Evolutionary conservation across 2,888 invertebrate species (phyloP).

Genomic region (Rhagonycha lutea): DNA sequence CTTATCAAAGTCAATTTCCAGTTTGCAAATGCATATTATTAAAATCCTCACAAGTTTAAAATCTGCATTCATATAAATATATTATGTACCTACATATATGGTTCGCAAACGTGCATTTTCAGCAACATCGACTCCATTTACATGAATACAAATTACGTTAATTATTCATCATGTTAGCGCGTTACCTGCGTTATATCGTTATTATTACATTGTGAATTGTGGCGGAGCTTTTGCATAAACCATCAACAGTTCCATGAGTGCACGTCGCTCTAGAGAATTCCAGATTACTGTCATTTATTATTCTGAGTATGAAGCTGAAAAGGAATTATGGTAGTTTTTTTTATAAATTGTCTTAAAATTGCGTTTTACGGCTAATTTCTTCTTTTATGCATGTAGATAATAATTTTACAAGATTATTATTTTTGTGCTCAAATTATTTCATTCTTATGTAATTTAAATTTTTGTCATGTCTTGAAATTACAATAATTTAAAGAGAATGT

Average conservation of each 20-base stretch:
- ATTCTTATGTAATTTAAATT: not conserved
- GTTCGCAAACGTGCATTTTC: constrained; percentile 6
- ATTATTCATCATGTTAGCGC: constrained; percentile 48
- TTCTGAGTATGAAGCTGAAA: constrained; percentile 12
- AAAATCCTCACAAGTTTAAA: not conserved
- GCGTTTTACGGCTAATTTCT: not conserved
- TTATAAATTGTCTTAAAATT: not conserved
- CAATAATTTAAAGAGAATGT: not conserved
- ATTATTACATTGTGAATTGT: constrained; percentile 43
- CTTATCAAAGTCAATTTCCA: not conserved
- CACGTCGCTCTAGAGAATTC: constrained; percentile 20
- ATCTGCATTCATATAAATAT: not conserved
- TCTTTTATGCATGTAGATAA: not conserved
- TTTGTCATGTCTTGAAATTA: not conserved
- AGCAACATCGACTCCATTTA: constrained; percentile 39
- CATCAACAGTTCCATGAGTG: constrained; percentile 25
- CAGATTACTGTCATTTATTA: constrained; percentile 24
- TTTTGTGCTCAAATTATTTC: not conserved
- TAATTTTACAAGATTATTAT: not conserved
- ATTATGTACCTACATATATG: not conserved
- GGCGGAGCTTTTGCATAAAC: constrained; percentile 31
- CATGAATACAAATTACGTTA: constrained; percentile 47
- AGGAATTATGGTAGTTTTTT: constrained; percentile 4
- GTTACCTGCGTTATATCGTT: constrained; percentile 42
- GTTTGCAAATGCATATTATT: not conserved